These are phyloP conservation scores for Tridacna gigas DNA, from an alignment of 2,888 invertebrate species.

Conservation along the genomic window DNA sequence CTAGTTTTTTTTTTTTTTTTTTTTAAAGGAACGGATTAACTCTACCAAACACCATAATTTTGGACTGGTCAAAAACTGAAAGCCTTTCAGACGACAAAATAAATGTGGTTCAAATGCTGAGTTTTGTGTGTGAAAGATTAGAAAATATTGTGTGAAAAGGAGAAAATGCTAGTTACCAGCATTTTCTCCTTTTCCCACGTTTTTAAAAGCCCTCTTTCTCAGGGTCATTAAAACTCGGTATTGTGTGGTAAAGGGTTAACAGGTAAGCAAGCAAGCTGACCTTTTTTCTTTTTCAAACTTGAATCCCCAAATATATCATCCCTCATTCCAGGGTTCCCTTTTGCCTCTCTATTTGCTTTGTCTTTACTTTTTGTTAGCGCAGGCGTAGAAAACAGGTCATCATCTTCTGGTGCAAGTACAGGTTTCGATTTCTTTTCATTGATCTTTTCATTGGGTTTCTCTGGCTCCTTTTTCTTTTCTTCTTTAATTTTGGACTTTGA, in stretches of 20 bases:
- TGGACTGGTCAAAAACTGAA: too few species aligned
- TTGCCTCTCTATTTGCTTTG: conserved; percentile 36
- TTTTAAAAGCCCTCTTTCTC: not conserved
- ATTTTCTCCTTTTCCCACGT: not conserved
- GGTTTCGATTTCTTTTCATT: conserved; percentile 49
- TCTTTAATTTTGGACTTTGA: conserved; percentile 53
- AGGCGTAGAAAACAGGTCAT: conserved; percentile 68
- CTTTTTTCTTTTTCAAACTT: conserved; percentile 37
- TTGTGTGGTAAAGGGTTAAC: not conserved
- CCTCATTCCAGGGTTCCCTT: not conserved
- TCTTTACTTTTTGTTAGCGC: conserved; percentile 55
- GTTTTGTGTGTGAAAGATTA: too few species aligned
- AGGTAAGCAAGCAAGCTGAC: not conserved
- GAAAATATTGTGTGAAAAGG: not conserved
- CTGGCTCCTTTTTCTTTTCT: conserved; percentile 7
- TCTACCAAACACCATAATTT: too few species aligned
- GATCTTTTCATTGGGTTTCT: conserved; percentile 46
- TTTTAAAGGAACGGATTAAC: too few species aligned
- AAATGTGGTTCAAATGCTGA: too few species aligned
- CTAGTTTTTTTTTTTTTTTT: too few species aligned
- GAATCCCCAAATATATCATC: conserved; percentile 56
- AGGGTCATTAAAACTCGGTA: not conserved
- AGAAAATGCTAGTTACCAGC: not conserved
- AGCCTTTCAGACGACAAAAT: too few species aligned
- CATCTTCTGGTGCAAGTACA: conserved; percentile 56